Evolutionary conservation across 2,797 vertebrate species (phyloP), one percentile per base, ranked within the genome.

Genomic region (Fringilla coelebs): DNA sequence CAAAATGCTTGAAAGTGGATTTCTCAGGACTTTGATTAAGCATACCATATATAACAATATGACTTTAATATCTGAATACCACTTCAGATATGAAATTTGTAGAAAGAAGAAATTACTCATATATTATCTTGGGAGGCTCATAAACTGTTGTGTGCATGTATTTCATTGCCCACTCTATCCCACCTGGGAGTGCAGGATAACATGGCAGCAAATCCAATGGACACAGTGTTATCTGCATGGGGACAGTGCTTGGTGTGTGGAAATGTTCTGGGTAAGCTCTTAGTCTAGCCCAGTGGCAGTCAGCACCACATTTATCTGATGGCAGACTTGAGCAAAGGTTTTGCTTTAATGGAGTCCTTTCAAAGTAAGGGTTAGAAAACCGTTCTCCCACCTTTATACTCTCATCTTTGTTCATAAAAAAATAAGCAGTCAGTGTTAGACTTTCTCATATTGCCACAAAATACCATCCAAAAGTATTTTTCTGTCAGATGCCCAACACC

Each of bases 121-220:
- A 10, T 13, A 34, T 71, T 77, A 74, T 43, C 21, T 26, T 38
- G 49, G 63, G n/a, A 85, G 29, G 13, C 24, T 77, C 11, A 6
- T 63, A 34, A 75, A 25, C 24, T 61, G 1, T 14, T 54, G 12
- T 49, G 4, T 74, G 36, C 5, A 1, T 36, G 20, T 67, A 9
- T 71, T 89, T 75, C 0, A 0, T 83, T 76, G 18, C 34, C 18
- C 20, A 13, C 10, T 0, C 0, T 36, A 38, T 85, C 29, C 31
- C 20, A 63, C 31, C 8, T 2, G 8, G 45, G 10, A 51, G 40
- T 51, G 38, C 15, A 28, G 52, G 28, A 19, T 74, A 73, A 38
- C 24, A 13, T 28, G 15, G 32, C 70, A 71, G 41, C 25, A 52
- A 6, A 72, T 48, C 17, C 1, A 0, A 10, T 51, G 52, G 80